Percentiles rank a stretch among this genome's conserved stretches.
Conservation (phyloP, 1,140 invertebrate species). For the Cotesia glomerata region DNA sequence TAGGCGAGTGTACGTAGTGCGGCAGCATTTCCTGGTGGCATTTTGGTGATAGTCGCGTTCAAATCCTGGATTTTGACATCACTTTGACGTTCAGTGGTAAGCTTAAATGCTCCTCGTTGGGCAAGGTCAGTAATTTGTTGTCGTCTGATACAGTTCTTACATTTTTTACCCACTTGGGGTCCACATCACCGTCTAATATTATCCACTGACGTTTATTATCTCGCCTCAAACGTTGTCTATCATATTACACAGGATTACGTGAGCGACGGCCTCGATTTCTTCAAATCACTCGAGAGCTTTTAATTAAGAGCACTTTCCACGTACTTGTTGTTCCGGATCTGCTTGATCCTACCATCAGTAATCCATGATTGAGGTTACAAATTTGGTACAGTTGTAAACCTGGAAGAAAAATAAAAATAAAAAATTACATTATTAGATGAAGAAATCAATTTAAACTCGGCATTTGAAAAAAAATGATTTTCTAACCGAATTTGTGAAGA, state of each 20-base stretch:
- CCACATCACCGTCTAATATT: constrained; percentile 98
- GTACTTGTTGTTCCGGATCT: constrained; percentile 98
- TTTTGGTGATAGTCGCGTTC: constrained; percentile 96
- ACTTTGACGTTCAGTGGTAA: constrained; percentile 97
- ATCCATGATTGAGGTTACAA: constrained; percentile 96
- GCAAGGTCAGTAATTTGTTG: constrained; percentile 96
- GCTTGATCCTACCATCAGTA: constrained; percentile 99
- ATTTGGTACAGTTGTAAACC: constrained; percentile 99
- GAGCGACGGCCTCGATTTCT: constrained; percentile 96
- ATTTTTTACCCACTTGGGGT: constrained; percentile 99
- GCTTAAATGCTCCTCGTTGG: constrained; percentile 97
- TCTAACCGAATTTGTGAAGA: too few species aligned
- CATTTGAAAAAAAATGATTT: too few species aligned
- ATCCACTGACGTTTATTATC: constrained; percentile 99
- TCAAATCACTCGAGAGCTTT: constrained; percentile 94
- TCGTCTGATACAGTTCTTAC: constrained; percentile 98
- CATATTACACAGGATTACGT: constrained; percentile 97
- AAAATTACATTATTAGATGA: background rate
- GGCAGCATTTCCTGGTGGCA: constrained; percentile 99
- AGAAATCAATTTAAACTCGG: background rate
- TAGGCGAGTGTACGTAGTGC: constrained; percentile 98
- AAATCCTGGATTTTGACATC: constrained; percentile 99
- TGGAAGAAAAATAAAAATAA: constrained; percentile 58
- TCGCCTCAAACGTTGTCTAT: constrained; percentile 99
- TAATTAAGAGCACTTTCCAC: constrained; percentile 87